Conservation (phyloP, 2,888 invertebrate genomes). For the Sabatieria punctata region DNA sequence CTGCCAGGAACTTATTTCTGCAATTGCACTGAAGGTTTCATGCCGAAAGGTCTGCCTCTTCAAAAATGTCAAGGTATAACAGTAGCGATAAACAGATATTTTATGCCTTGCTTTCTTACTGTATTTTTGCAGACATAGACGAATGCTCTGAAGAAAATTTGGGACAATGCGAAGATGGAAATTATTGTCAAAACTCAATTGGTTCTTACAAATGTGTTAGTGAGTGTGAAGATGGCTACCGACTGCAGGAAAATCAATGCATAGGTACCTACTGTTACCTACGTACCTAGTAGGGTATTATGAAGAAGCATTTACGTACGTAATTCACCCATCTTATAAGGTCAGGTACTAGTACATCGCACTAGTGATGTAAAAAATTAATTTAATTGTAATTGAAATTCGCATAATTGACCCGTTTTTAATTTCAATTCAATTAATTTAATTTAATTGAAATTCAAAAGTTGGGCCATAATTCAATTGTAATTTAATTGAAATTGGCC, state of each 20-base stretch:
- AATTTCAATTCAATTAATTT: no score
- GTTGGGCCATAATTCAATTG: no score
- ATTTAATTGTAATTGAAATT: no score
- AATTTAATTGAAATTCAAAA: no score
- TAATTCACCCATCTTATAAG: no score
- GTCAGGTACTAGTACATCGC: no score
- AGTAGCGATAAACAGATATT: background rate
- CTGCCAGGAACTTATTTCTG: conserved; percentile 28
- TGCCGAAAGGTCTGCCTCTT: conserved; percentile 17
- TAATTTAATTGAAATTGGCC: no score
- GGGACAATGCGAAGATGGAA: conserved; percentile 3
- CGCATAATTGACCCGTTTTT: no score
- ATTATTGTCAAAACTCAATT: conserved; percentile 48
- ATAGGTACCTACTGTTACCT: background rate
- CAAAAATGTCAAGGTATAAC: conserved; percentile 16
- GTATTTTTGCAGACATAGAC: conserved; percentile 11
- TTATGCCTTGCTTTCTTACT: background rate
- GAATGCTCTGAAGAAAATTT: conserved; percentile 8
- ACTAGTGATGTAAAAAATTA: no score
- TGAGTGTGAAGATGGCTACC: conserved; percentile 1
- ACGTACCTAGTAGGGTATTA: conserved; percentile 1
- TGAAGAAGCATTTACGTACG: no score
- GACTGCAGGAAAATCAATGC: background rate
- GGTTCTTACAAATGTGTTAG: conserved; percentile 48
- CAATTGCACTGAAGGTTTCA: conserved; percentile 26